Conservation (phyloP, 2,797 vertebrate species). For the Channallabes apus region DNA sequence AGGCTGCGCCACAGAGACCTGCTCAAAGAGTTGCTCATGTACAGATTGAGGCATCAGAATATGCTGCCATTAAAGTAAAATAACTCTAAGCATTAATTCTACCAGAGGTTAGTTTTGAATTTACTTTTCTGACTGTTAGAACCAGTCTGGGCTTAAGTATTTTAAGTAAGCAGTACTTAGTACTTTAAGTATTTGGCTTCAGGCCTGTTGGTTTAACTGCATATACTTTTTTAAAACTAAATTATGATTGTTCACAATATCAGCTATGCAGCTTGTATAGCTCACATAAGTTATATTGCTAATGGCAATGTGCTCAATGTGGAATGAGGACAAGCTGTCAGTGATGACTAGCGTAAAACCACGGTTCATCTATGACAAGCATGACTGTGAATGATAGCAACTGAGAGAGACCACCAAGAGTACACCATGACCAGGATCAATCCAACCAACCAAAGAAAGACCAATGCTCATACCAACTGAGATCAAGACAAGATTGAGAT, state of each 20-base stretch:
- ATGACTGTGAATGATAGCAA: not conserved
- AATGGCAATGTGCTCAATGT: not conserved
- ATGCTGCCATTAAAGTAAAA: constrained; percentile 44
- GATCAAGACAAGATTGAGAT: not conserved
- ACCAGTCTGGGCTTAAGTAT: not conserved
- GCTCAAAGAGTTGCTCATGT: constrained; percentile 3
- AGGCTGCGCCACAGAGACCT: not conserved
- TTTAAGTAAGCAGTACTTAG: not conserved
- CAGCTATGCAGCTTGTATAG: too few species aligned
- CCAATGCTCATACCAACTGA: not conserved
- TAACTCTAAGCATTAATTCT: constrained; percentile 15
- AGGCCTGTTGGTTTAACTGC: not conserved
- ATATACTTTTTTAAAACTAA: not conserved
- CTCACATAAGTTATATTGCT: not conserved
- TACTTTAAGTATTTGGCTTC: not conserved
- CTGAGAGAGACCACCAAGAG: not conserved
- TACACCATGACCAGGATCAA: not conserved
- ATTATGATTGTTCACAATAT: not conserved
- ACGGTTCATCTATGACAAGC: not conserved
- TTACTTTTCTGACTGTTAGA: not conserved
- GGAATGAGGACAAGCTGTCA: not conserved
- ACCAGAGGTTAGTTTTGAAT: not conserved
- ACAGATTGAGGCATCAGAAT: constrained; percentile 62
- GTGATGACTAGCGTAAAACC: not conserved
- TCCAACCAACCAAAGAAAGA: not conserved